A percentile compares a stretch with the other conserved stretches of the same genome.
These are phyloP conservation scores for Bombus turneri DNA, from an alignment of 1,140 invertebrate genomes.

Conservation along the genomic window DNA sequence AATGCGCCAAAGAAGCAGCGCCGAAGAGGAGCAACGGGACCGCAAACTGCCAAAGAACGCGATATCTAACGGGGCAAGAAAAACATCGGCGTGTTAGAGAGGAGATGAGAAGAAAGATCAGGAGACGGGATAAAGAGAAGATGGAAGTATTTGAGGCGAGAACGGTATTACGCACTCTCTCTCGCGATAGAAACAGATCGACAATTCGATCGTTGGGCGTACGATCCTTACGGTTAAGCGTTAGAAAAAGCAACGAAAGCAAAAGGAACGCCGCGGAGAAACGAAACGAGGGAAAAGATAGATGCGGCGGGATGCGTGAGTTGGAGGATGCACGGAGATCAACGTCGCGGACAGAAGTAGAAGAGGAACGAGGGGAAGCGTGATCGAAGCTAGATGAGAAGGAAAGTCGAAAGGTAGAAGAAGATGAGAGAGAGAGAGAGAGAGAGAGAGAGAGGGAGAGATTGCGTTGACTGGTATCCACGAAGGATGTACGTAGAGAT, in stretches of 20 bases:
- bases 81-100: not conserved
- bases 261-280: no score
- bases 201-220: not conserved
- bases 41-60: conserved; percentile 18
- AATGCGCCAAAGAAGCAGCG: conserved; percentile 24
- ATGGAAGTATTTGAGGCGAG: not conserved
- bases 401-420: not conserved
- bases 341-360: conserved; percentile 28
- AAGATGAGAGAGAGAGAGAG: not conserved
- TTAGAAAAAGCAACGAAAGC: not conserved
- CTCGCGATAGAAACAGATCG: not conserved
- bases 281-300: not conserved
- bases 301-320: not conserved
- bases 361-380: conserved; percentile 9
- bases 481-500: conserved; percentile 35
- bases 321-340: not conserved
- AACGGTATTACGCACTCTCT: not conserved
- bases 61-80: conserved; percentile 18
- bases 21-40: conserved; percentile 3
- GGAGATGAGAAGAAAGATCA: not conserved
- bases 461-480: conserved; percentile 30
- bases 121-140: not conserved
- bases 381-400: not conserved
- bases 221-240: not conserved
- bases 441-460: not conserved